A percentile compares a stretch with the other conserved stretches of the same genome.
These are phyloP conservation scores for Gymnoscelis rufifasciata DNA, from an alignment of 2,888 invertebrate species.

Conservation along the genomic window DNA sequence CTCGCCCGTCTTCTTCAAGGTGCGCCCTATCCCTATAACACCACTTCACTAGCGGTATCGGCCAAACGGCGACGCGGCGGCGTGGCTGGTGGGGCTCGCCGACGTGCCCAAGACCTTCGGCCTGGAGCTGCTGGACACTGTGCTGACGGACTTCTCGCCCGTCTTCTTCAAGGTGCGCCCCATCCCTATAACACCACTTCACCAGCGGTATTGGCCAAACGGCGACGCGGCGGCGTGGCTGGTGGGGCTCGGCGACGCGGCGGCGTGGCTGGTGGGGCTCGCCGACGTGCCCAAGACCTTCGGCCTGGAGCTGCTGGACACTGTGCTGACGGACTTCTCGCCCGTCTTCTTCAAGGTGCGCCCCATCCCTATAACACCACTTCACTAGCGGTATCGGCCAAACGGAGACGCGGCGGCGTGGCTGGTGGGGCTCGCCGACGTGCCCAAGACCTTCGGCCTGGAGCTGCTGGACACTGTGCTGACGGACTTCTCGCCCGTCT, in stretches of 20 bases:
- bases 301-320: no score
- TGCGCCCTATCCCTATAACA: constrained; percentile 40
- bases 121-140: constrained; percentile 95
- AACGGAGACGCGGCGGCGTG: constrained; percentile 96
- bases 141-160: constrained; percentile 90
- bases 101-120: constrained; percentile 99
- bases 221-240: constrained; percentile 98
- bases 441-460: constrained; percentile 97
- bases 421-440: constrained; percentile 97
- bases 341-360: no score
- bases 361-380: no score
- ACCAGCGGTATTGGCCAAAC: no score
- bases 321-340: no score
- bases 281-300: constrained; percentile 92
- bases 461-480: constrained; percentile 96
- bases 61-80: constrained; percentile 98
- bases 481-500: constrained; percentile 89
- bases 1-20: constrained; percentile 90
- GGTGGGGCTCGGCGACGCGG: no score
- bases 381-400: no score
- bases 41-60: no score
- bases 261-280: constrained; percentile 97
- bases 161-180: constrained; percentile 88
- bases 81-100: constrained; percentile 96
- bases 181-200: no score